These are phyloP conservation scores for Plecturocebus donacophilus DNA, from an alignment of 2,113 vertebrate species.

Conservation along the genomic window DNA sequence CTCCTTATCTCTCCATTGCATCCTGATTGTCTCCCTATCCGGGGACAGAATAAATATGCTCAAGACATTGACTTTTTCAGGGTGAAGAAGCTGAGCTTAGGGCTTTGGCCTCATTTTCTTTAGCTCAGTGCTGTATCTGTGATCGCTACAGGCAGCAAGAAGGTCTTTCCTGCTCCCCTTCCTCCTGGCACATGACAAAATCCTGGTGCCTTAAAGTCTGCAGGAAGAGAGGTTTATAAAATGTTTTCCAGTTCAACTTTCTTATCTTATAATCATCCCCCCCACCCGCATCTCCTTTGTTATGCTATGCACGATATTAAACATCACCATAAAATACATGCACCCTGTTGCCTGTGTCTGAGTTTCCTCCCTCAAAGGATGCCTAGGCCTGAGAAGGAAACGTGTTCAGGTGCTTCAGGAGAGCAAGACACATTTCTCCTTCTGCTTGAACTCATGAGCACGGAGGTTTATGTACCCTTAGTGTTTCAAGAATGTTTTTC, in stretches of 20 bases:
- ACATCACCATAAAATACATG: background rate
- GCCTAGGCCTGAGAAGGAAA: background rate
- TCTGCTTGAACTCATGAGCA: background rate
- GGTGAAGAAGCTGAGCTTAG: background rate
- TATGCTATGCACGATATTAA: background rate
- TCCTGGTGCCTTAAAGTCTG: background rate
- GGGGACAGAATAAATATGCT: background rate
- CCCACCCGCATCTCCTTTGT: background rate
- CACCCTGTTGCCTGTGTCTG: accelerated
- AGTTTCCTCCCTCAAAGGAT: background rate
- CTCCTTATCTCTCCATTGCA: background rate
- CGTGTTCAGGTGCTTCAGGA: too few species aligned
- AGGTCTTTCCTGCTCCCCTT: background rate
- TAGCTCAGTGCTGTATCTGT: too few species aligned
- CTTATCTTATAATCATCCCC: background rate
- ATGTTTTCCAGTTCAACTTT: background rate
- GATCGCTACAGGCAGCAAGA: background rate
- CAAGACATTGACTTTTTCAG: background rate
- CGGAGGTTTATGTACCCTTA: background rate
- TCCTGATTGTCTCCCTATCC: background rate
- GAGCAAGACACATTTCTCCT: background rate
- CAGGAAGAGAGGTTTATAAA: background rate
- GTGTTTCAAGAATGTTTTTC: too few species aligned
- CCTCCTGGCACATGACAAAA: background rate
- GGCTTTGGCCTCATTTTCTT: too few species aligned